Evolutionary conservation across 2,888 invertebrate genomes (phyloP).

Genomic region (Petrolisthes cinctipes): DNA sequence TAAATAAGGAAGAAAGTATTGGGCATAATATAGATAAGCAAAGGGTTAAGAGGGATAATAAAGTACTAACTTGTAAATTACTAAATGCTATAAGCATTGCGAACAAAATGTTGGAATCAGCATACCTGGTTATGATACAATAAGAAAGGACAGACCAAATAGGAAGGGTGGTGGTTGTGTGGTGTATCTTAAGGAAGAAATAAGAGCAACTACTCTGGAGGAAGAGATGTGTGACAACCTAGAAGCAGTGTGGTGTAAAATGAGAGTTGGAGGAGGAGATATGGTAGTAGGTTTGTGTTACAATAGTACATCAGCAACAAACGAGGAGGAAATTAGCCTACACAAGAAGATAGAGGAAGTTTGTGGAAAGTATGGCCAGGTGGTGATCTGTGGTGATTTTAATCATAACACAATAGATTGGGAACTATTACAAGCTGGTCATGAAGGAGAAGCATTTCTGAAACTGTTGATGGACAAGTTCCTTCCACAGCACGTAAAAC

Average conservation of each 20-base stretch:
- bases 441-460: constrained; percentile 3
- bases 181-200: neutral
- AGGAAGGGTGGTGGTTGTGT: constrained; percentile 11
- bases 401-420: constrained; percentile 10
- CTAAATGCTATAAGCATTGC: too few species aligned
- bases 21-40: neutral
- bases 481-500: too few species aligned
- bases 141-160: too few species aligned
- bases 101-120: constrained; percentile 12
- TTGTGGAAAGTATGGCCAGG: constrained; percentile 2
- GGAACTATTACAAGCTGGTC: neutral
- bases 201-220: constrained; percentile 15
- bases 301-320: constrained; percentile 9
- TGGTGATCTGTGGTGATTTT: neutral
- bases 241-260: constrained; percentile 11
- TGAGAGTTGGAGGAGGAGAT: neutral
- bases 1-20: neutral
- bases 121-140: constrained; percentile 6
- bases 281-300: too few species aligned
- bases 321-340: neutral
- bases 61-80: too few species aligned
- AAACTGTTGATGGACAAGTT: neutral
- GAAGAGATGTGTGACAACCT: constrained; percentile 5
- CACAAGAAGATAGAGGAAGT: constrained; percentile 6
- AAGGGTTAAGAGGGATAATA: constrained; percentile 2